A percentile compares a stretch with the other conserved stretches of the same genome.
phyloP scores from a whole-genome alignment of 2,113 vertebrate genomes.

The Oreochromis niloticus region DNA sequence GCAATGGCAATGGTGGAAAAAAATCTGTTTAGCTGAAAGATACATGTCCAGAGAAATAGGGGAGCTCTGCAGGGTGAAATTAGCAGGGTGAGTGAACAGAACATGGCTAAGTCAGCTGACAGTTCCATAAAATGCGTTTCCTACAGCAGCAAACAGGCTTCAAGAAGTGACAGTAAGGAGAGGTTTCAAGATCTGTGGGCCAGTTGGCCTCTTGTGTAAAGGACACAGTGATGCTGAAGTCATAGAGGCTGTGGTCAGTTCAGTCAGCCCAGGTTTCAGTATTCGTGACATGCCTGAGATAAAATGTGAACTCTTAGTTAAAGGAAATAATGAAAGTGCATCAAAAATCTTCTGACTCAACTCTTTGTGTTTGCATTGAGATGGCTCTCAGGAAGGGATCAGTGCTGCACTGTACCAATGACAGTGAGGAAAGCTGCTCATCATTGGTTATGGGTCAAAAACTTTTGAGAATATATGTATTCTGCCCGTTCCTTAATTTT shows the following conservation, averaged over 20 bases:
- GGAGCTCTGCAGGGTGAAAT: too few species aligned
- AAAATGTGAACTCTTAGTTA: too few species aligned
- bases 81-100: neutral
- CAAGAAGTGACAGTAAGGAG: neutral
- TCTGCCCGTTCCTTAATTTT: accelerated
- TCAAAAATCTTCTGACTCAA: neutral
- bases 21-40: too few species aligned
- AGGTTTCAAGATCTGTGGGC: too few species aligned
- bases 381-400: neutral
- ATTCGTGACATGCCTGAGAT: too few species aligned
- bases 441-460: accelerated
- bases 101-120: accelerated
- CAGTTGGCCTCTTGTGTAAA: too few species aligned
- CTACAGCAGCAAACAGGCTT: neutral
- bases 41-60: too few species aligned
- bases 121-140: neutral
- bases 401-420: accelerated
- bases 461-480: neutral
- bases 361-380: neutral
- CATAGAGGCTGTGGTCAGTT: too few species aligned
- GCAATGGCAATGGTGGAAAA: too few species aligned
- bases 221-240: too few species aligned
- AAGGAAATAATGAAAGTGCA: neutral
- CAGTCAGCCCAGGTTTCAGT: too few species aligned
- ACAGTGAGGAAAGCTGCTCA: neutral